Evolutionary conservation across 2,797 vertebrate species (phyloP).

Genomic region (Gymnoscopelus braueri): DNA sequence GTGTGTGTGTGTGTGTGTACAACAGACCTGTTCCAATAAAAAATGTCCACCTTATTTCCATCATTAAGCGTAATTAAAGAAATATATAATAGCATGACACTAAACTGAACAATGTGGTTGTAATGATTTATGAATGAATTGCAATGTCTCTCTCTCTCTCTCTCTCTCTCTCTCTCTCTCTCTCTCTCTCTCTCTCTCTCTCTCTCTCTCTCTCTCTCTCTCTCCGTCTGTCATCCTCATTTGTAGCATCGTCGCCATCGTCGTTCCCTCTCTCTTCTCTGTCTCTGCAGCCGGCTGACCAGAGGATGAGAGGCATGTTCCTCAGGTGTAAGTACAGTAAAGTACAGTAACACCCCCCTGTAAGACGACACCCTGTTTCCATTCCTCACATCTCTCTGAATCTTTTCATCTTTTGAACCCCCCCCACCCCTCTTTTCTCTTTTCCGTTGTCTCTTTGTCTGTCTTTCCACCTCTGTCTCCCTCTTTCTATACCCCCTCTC

Average conservation of each 20-base stretch:
- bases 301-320: constrained; percentile 72
- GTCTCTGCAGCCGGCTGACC: constrained; percentile 70
- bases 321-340: constrained; percentile 71
- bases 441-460: background rate
- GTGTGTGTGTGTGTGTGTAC: constrained; percentile 6
- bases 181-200: constrained; percentile 7
- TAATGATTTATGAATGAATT: too few species aligned
- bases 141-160: constrained; percentile 3
- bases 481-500: background rate
- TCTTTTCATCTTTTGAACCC: background rate
- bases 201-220: constrained; percentile 2
- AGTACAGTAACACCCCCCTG: background rate
- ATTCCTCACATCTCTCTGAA: background rate
- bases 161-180: background rate
- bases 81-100: too few species aligned
- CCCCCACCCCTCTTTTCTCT: background rate
- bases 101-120: too few species aligned
- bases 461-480: constrained; percentile 3
- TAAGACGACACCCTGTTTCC: background rate
- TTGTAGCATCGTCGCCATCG: constrained; percentile 37
- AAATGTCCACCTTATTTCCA: too few species aligned
- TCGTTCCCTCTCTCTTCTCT: constrained; percentile 67
- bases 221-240: constrained; percentile 17
- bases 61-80: too few species aligned
- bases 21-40: too few species aligned